Conservation (phyloP, 2,888 invertebrate genomes). For the Cremastinae sp. region DNA sequence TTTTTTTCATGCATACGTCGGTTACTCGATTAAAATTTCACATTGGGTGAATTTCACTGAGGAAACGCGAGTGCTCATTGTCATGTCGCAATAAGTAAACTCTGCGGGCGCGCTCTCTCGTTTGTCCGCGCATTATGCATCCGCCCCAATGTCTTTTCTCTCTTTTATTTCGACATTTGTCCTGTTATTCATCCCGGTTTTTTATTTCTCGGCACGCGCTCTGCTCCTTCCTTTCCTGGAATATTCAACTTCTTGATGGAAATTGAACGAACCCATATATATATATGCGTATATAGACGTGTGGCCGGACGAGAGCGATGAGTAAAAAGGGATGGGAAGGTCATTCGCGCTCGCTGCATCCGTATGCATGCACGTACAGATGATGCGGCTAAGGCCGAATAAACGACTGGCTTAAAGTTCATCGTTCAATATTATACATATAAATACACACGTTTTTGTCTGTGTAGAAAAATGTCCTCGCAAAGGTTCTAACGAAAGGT, state of each 20-base stretch:
- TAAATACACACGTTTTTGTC: slow-evolving; percentile 6
- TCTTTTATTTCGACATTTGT: slow-evolving; percentile 48
- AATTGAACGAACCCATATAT: slow-evolving; percentile 51
- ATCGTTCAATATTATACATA: slow-evolving; percentile 31
- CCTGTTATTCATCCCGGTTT: slow-evolving; percentile 1
- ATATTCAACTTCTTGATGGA: slow-evolving; percentile 35
- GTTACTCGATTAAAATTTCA: slow-evolving; percentile 55
- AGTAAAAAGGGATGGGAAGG: slow-evolving; percentile 8
- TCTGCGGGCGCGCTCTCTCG: slow-evolving; percentile 14
- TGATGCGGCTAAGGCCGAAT: slow-evolving; percentile 51
- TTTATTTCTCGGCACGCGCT: slow-evolving; percentile 23
- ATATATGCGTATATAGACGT: too few species aligned
- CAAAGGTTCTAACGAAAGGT: slow-evolving; percentile 74
- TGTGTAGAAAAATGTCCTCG: slow-evolving; percentile 43
- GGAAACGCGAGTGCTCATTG: slow-evolving; percentile 35
- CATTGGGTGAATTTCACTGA: slow-evolving; percentile 23
- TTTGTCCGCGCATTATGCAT: slow-evolving; percentile 15
- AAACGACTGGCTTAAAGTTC: slow-evolving; percentile 39
- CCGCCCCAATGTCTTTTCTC: slow-evolving; percentile 31
- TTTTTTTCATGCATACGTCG: not conserved
- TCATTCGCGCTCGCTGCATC: slow-evolving; percentile 4
- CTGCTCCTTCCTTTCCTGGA: slow-evolving; percentile 35
- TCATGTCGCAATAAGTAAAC: too few species aligned
- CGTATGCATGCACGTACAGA: too few species aligned
- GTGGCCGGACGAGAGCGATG: slow-evolving; percentile 28